phyloP scores from a whole-genome alignment of 1,140 invertebrate genomes.

The Apocrypta bakeri region DNA sequence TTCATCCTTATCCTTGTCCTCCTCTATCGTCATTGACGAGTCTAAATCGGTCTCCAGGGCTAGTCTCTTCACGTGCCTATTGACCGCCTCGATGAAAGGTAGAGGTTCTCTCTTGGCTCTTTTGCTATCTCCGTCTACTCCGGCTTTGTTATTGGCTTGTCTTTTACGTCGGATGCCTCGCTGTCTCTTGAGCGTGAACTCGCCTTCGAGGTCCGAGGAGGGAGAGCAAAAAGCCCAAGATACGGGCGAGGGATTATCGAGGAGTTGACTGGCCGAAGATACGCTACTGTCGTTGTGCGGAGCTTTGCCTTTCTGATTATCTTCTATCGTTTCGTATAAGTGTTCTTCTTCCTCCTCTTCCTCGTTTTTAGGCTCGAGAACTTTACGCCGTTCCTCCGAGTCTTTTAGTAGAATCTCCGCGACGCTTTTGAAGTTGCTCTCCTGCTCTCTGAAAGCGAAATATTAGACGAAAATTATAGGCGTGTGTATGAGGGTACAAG shows the following conservation, averaged over 20 bases:
- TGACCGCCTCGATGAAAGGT: slow-evolving; percentile 64
- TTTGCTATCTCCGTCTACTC: slow-evolving; percentile 39
- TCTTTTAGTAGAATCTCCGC: slow-evolving; percentile 67
- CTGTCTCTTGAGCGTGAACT: slow-evolving; percentile 71
- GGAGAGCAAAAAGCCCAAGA: slow-evolving; percentile 69
- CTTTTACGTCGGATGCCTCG: slow-evolving; percentile 69
- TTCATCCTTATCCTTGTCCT: not conserved
- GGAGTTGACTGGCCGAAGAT: slow-evolving; percentile 70
- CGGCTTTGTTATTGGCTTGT: slow-evolving; percentile 56
- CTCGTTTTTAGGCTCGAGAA: slow-evolving; percentile 48
- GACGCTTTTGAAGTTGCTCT: slow-evolving; percentile 62
- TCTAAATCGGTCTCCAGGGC: slow-evolving; percentile 69
- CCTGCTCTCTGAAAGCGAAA: slow-evolving; percentile 59
- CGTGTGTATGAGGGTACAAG: not conserved
- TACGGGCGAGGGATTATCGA: slow-evolving; percentile 70
- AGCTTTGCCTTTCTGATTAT: slow-evolving; percentile 53
- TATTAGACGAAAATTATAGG: not conserved
- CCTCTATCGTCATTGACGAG: slow-evolving; percentile 46
- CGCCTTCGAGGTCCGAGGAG: slow-evolving; percentile 66
- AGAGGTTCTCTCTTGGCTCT: slow-evolving; percentile 28
- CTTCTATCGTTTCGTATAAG: slow-evolving; percentile 63
- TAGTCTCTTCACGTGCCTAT: slow-evolving; percentile 68
- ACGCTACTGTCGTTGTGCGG: slow-evolving; percentile 70
- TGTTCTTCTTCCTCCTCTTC: slow-evolving; percentile 50
- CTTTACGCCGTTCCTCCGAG: slow-evolving; percentile 60